phyloP scores from a whole-genome alignment of 2,113 vertebrate genomes.

The Entomyzon cyanotis region DNA sequence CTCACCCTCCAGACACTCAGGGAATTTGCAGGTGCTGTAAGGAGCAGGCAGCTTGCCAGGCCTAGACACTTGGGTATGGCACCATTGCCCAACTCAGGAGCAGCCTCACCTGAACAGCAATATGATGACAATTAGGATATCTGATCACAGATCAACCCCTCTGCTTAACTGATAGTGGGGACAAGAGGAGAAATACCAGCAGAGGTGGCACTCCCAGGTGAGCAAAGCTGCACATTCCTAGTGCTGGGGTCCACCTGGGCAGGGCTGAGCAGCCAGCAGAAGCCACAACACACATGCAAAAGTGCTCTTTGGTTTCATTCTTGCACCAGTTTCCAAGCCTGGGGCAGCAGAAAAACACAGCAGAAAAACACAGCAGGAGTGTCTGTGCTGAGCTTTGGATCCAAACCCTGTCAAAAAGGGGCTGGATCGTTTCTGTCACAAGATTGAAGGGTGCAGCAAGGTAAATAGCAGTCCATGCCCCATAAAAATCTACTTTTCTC shows the following conservation, averaged over 20 bases:
- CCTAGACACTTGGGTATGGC: neutral
- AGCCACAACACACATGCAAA: neutral
- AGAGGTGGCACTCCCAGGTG: neutral
- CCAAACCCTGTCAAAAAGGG: neutral
- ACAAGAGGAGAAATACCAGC: neutral
- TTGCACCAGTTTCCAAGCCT: neutral
- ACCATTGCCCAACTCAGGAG: neutral
- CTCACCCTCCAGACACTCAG: neutral
- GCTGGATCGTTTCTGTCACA: neutral
- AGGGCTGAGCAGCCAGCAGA: neutral
- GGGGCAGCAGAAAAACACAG: neutral
- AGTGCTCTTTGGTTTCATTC: neutral
- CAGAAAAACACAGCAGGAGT: neutral
- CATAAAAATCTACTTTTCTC: conserved; percentile 31
- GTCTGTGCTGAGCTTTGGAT: neutral
- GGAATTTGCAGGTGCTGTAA: neutral
- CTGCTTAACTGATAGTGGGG: neutral
- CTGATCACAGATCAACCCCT: neutral
- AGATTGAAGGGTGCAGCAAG: neutral
- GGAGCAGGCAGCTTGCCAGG: neutral
- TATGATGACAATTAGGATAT: neutral
- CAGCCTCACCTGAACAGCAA: neutral
- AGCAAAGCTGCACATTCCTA: neutral
- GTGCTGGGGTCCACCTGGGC: neutral
- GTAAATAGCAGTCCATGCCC: neutral